Evolutionary conservation across 2,888 invertebrate genomes (phyloP), one percentile per base, ranked within the genome.

Genomic region (Shargacucullia verbasci): DNA sequence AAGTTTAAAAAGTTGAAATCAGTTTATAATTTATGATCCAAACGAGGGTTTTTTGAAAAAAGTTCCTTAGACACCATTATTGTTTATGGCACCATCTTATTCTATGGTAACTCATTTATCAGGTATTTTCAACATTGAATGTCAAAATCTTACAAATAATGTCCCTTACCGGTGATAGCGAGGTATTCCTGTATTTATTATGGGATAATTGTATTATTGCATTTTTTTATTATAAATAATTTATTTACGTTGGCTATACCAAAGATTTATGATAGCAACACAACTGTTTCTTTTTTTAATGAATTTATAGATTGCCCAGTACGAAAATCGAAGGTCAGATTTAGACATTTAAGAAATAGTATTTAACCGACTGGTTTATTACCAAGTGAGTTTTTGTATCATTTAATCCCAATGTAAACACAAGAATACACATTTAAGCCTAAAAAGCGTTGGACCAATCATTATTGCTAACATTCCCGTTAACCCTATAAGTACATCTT

Each of bases 401-500:
- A 20, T 20, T 20, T 20, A 20, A 20, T 20, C 56, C 52, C 67
- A 38, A 60, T 65, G 52, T 77, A 72, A 76, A 76, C 69, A 77
- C 69, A 64, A 59, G 55, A 64, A 53, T 37, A 59, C 60, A 53
- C 41, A 46, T 48, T 59, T 65, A 77, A 77, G 54, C 63, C 70
- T 68, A 76, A 70, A 87, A 89, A 89, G 89, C 88, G 87, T 82
- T 88, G 83, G 91, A 91, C 91, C 87, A 89, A 86, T 90, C 88
- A 91, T 89, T 83, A 89, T 87, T 90, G 90, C 91, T 92, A 92
- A 91, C 91, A 91, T 87, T 85, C 90, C 91, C 87, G 80, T 76
- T 81, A 83, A 86, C 89, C 89, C 85, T 89, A 89, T 61, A 76
- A 84, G 82, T 86, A 87, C 82, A 73, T 75, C 86, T 82, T 69